Conservation (phyloP, 2,888 invertebrate genomes). For the Drosophila basisetae region DNA sequence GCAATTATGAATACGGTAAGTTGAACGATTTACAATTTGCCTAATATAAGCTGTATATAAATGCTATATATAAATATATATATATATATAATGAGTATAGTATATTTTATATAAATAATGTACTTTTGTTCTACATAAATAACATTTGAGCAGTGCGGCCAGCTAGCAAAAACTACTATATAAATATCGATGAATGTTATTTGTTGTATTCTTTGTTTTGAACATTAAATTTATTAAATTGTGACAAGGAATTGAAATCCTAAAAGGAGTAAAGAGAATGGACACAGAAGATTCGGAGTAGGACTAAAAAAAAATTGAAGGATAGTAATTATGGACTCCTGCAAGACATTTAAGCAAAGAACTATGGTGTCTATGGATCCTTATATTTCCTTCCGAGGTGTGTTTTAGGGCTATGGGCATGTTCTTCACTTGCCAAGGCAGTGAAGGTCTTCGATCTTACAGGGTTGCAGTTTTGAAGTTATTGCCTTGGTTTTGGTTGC, state of each 20-base stretch:
- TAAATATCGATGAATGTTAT: conserved; percentile 2
- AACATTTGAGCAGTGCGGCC: conserved; percentile 12
- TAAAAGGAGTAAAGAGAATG: not conserved
- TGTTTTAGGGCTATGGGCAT: no score
- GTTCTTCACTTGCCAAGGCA: not conserved
- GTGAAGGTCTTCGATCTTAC: not conserved
- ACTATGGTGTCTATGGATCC: not conserved
- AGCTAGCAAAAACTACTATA: conserved; percentile 5
- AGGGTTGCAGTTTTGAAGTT: not conserved
- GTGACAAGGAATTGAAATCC: not conserved
- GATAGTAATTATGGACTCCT: not conserved
- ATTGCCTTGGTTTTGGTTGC: not conserved
- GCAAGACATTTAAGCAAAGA: not conserved
- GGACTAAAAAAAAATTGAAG: not conserved
- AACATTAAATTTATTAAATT: not conserved
- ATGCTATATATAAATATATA: not conserved
- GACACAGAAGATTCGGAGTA: not conserved
- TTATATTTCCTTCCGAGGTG: not conserved
- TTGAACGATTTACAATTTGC: not conserved
- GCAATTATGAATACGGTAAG: conserved; percentile 28
- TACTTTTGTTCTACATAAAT: conserved; percentile 12
- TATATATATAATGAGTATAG: not conserved
- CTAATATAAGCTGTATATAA: not conserved
- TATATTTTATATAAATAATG: conserved; percentile 7
- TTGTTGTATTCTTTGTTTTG: not conserved